These are phyloP conservation scores for Dicyrtomina minuta DNA, from an alignment of 2,888 invertebrate genomes.

Conservation along the genomic window DNA sequence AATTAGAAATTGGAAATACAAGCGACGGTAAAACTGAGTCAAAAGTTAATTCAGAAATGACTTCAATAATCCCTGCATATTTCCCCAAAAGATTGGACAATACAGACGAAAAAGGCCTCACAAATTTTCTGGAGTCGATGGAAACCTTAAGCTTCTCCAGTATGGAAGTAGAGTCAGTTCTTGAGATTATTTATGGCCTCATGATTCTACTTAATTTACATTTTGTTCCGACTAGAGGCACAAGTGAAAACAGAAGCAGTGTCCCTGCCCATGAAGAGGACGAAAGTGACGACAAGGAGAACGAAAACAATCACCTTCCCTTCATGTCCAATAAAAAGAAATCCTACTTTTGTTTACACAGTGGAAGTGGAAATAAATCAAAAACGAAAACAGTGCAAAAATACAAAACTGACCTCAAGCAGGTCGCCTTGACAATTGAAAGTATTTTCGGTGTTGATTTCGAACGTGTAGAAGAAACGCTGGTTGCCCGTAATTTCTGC, in stretches of 20 bases:
- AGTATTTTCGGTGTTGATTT: constrained; percentile 35
- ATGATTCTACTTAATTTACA: constrained; percentile 38
- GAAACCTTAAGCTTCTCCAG: constrained; percentile 22
- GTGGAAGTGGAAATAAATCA: background rate
- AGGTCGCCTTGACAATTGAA: background rate
- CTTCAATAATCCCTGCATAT: constrained; percentile 22
- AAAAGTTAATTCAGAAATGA: too few species aligned
- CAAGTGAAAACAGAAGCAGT: too few species aligned
- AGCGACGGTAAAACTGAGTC: too few species aligned
- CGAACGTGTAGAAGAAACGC: constrained; percentile 32
- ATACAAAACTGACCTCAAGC: background rate
- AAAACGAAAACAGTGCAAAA: background rate
- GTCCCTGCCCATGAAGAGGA: too few species aligned
- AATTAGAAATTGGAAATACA: too few species aligned
- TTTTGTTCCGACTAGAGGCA: constrained; percentile 38
- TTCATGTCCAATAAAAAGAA: background rate
- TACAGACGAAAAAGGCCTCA: constrained; percentile 25
- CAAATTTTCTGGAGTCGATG: constrained; percentile 25
- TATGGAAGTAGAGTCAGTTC: constrained; percentile 28
- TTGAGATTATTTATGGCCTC: constrained; percentile 41
- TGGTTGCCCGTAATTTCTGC: constrained; percentile 43
- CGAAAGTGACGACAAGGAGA: too few species aligned
- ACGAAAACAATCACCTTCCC: too few species aligned
- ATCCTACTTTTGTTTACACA: background rate
- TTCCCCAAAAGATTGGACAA: constrained; percentile 23